Evolutionary conservation across 2,888 invertebrate species (phyloP).

Genomic region (Orgyia antiqua): DNA sequence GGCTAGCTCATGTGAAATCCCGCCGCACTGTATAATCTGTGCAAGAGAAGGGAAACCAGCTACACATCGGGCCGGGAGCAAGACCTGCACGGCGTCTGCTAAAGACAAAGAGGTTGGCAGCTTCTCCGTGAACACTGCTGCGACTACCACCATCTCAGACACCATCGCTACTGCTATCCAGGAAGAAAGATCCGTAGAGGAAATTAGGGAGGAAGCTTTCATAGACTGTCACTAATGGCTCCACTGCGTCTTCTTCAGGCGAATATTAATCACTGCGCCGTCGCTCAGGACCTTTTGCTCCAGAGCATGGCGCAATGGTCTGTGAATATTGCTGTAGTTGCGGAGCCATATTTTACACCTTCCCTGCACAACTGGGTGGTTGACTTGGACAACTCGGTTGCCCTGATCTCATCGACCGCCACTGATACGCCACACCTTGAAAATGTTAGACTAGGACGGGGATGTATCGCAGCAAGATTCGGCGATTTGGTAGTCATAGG

Average conservation of each 20-base stretch:
- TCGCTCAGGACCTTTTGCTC: conserved; percentile 5
- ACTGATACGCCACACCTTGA: neutral
- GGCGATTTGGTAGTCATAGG: conserved; percentile 2
- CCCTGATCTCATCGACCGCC: neutral
- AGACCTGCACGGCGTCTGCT: neutral
- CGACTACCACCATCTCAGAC: no score
- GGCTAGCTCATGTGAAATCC: neutral
- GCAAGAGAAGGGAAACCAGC: neutral
- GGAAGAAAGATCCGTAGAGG: no score
- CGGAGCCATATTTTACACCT: conserved; percentile 3
- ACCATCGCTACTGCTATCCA: no score
- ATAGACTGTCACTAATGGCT: no score
- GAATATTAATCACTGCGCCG: conserved; percentile 9
- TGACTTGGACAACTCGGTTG: neutral
- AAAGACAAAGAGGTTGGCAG: neutral
- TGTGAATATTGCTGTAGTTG: conserved; percentile 2
- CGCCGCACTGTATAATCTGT: neutral
- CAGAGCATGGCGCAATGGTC: conserved; percentile 7
- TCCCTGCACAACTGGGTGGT: neutral
- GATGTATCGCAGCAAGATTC: conserved; percentile 6
- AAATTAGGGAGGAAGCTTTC: no score
- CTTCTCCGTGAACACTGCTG: neutral
- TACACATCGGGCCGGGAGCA: neutral
- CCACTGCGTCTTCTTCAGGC: conserved; percentile 9
- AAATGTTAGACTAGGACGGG: neutral